Evolutionary conservation across 2,113 vertebrate species (phyloP), one percentile per base, ranked within the genome.

Genomic region (Clarias gariepinus): DNA sequence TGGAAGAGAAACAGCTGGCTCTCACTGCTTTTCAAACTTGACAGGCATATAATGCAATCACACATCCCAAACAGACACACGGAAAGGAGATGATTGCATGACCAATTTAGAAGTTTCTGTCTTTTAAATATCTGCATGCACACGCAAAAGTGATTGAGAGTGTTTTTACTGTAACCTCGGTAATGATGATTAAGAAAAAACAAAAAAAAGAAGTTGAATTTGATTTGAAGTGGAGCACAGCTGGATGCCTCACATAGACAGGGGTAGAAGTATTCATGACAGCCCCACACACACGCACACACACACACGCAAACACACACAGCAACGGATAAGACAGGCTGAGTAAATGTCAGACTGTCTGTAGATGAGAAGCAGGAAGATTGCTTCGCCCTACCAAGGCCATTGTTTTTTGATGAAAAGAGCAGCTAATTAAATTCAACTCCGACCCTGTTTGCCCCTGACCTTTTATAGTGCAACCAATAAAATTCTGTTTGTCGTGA

Each of bases 1-100:
- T 85, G 80, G 89, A 90, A 90, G 79, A 87, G 90, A 92, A 93
- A 90, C 93, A 94, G 92, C 92, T 94, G 93, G 90, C 87, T 89
- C 68, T 90, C 47, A 66, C 89, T 91, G 89, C 91, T 91, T 88
- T 88, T 88, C 1, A 1, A 87, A 90, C 92, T 91, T 77, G 36
- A 73, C 85, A 87, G 84, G 81, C 77, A 36, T 55, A 28, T 68
- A 19, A 85, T 47, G 73, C 28, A 79, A 60, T 52, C 41, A 4
- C 41, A 9, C 60, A 64, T 28, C 53, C 73, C 77, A n/a, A 79
- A 68, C 28, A 64, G 57, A 63, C 36, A 28, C 61, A 18, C 36
- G 47, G 77, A 30, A 76, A 68, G 36, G 53, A 58, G 63, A 64
- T 25, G 58, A 86, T 57, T 83, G 36, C 64, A 28, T 36, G 52